Conservation (phyloP, 2,888 invertebrate genomes). For the Trilocha varians region DNA sequence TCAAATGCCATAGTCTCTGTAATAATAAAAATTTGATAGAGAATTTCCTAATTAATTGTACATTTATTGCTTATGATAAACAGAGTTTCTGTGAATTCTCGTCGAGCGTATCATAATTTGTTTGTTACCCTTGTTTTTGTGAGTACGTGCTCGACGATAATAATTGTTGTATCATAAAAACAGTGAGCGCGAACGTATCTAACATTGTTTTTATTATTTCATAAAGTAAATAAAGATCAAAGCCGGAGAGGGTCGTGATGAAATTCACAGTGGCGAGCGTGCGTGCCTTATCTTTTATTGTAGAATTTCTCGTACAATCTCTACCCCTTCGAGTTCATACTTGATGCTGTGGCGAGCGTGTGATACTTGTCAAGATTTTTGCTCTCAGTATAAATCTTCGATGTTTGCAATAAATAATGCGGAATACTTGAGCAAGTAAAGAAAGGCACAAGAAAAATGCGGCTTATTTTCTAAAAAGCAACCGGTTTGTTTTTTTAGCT, state of each 20-base stretch:
- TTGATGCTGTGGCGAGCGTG: slow-evolving; percentile 16
- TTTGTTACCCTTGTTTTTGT: not conserved
- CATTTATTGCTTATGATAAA: not conserved
- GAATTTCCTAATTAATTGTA: not conserved
- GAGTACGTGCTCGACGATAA: not conserved
- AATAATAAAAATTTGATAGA: too few species aligned
- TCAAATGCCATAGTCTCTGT: too few species aligned
- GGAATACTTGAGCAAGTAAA: too few species aligned
- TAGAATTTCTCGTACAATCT: slow-evolving; percentile 28
- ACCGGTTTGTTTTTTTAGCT: too few species aligned
- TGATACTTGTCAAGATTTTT: not conserved
- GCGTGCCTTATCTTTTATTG: slow-evolving; percentile 61
- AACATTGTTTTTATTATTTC: not conserved
- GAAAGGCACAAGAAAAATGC: too few species aligned
- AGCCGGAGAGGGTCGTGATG: slow-evolving; percentile 40
- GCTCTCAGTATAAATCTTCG: not conserved
- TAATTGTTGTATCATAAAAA: not conserved
- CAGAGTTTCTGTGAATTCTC: not conserved
- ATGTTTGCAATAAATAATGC: too few species aligned
- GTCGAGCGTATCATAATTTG: not conserved
- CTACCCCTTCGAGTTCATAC: slow-evolving; percentile 26
- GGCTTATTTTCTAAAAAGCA: too few species aligned
- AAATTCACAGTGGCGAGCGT: slow-evolving; percentile 47
- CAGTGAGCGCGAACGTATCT: not conserved
- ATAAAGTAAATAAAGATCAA: slow-evolving; percentile 33